Evolutionary conservation across 2,113 vertebrate genomes (phyloP).

Genomic region (Anthoscopus minutus): DNA sequence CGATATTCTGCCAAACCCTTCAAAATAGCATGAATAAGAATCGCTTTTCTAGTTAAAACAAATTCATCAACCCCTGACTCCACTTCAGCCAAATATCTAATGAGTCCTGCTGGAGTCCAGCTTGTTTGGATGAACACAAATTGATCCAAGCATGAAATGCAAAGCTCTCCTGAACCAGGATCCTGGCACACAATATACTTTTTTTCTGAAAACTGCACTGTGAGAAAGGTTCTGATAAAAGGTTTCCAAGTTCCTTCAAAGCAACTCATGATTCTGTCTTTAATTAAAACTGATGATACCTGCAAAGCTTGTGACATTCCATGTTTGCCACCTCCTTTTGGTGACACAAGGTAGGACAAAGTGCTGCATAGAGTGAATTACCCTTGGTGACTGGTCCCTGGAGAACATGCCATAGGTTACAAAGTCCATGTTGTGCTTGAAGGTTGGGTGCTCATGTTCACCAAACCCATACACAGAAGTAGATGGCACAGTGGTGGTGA

Average conservation of each 20-base stretch:
- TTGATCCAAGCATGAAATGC: background rate
- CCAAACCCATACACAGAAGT: conserved; percentile 23
- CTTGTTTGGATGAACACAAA: background rate
- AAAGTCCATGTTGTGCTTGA: conserved; percentile 51
- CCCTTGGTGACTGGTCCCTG: conserved; percentile 16
- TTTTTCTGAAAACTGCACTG: background rate
- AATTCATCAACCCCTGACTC: background rate
- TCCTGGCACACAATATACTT: background rate
- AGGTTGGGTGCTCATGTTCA: conserved; percentile 24
- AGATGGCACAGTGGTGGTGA: conserved; percentile 14
- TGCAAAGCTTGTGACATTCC: background rate
- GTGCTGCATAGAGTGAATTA: background rate
- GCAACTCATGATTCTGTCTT: background rate
- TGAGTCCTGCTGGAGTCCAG: background rate
- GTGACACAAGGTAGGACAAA: background rate
- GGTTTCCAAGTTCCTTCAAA: background rate
- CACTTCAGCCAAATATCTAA: background rate
- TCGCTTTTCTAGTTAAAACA: background rate
- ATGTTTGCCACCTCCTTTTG: background rate
- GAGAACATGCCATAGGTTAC: conserved; percentile 33
- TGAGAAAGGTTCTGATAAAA: background rate
- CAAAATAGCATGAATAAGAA: background rate
- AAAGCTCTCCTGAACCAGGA: background rate
- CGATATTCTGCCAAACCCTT: background rate
- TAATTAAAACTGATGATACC: background rate